Evolutionary conservation across 2,888 invertebrate genomes (phyloP).

Genomic region (Eupithecia centaureata): DNA sequence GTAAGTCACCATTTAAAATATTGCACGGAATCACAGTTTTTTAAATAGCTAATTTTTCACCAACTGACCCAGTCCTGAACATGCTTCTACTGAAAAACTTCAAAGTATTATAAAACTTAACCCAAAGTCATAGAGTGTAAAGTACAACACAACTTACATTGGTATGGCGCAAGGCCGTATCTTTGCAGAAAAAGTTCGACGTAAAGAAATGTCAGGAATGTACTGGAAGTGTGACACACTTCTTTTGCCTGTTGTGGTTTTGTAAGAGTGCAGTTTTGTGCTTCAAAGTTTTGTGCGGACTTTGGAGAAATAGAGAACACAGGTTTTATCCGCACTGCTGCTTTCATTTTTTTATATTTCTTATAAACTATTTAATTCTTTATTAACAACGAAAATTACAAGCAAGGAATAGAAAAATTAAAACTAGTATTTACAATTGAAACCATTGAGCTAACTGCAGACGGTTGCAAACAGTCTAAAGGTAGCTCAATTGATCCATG

Average conservation of each 20-base stretch:
- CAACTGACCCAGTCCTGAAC: not conserved
- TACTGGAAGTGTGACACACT: slow-evolving; percentile 26
- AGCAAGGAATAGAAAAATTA: no score
- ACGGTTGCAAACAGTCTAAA: no score
- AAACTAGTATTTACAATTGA: no score
- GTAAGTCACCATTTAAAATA: not conserved
- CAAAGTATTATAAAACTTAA: not conserved
- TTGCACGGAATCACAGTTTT: not conserved
- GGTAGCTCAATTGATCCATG: no score
- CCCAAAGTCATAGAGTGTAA: not conserved
- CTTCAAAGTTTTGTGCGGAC: slow-evolving; percentile 2
- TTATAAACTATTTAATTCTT: no score
- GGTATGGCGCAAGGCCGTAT: slow-evolving; percentile 8
- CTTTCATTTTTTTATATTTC: not conserved
- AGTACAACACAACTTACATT: not conserved
- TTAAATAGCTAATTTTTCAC: not conserved
- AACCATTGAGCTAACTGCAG: no score
- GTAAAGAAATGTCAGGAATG: slow-evolving; percentile 25
- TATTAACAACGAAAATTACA: no score
- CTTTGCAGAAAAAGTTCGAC: slow-evolving; percentile 30
- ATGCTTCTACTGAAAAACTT: not conserved
- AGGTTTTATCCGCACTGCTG: not conserved
- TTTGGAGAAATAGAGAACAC: not conserved
- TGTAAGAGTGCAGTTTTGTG: slow-evolving; percentile 8
- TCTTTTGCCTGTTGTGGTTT: slow-evolving; percentile 25